Percentiles rank a stretch among this genome's conserved stretches.
phyloP scores from a whole-genome alignment of 2,113 vertebrate genomes.

The Tamias sibiricus region DNA sequence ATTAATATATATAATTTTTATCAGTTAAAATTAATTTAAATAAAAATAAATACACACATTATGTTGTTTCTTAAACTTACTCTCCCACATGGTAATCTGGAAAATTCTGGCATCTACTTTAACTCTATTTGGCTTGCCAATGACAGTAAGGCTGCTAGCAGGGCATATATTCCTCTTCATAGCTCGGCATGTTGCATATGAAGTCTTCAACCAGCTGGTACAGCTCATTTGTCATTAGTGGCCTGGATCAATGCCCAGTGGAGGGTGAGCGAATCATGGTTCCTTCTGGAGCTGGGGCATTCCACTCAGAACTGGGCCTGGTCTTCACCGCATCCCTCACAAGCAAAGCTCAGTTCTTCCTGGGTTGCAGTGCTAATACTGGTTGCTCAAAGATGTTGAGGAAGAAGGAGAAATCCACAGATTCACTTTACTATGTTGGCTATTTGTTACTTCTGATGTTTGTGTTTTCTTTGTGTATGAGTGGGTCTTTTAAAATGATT shows the following conservation, averaged over 20 bases:
- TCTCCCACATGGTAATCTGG: not conserved
- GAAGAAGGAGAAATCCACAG: constrained; percentile 2
- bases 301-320: not conserved
- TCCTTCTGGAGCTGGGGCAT: not conserved
- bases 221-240: not conserved
- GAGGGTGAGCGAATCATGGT: not conserved
- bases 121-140: not conserved
- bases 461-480: not conserved
- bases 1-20: not conserved
- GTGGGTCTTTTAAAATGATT: constrained; percentile 20
- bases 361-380: not conserved
- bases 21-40: not conserved
- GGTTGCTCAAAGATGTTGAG: not conserved
- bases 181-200: not conserved
- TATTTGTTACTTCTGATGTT: not conserved
- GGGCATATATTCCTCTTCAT: not conserved
- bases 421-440: not conserved
- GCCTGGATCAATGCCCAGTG: not conserved
- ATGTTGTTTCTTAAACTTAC: not conserved
- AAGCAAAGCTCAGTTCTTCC: not conserved
- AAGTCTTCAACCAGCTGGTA: not conserved
- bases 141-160: not conserved
- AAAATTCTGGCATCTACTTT: not conserved
- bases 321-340: not conserved
- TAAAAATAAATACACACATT: not conserved